These are phyloP conservation scores for Heterodera schachtii DNA, from an alignment of 1,140 invertebrate genomes.

Conservation along the genomic window DNA sequence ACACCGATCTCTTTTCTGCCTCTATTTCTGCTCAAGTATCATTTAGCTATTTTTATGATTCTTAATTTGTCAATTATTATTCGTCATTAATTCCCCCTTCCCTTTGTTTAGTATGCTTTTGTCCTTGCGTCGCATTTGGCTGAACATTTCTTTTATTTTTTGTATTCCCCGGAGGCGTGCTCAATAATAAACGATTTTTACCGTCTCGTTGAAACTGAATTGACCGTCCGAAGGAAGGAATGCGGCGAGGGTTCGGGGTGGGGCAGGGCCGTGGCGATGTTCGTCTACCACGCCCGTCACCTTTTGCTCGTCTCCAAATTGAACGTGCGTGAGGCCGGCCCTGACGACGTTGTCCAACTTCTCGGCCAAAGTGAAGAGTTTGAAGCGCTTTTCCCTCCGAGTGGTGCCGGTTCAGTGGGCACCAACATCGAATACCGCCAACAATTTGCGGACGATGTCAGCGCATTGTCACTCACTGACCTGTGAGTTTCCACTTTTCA, in stretches of 20 bases:
- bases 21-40: constrained; percentile 38
- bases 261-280: constrained; percentile 40
- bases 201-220: constrained; percentile 37
- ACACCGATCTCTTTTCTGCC: constrained; percentile 44
- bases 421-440: constrained; percentile 14
- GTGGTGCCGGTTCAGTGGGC: constrained; percentile 24
- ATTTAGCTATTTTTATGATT: too few species aligned
- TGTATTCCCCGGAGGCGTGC: constrained; percentile 43
- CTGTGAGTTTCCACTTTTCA: neutral
- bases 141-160: constrained; percentile 51
- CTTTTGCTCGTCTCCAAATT: constrained; percentile 33
- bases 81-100: too few species aligned
- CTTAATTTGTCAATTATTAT: too few species aligned
- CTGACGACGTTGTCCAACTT: constrained; percentile 1
- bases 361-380: constrained; percentile 35
- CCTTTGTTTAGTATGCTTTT: constrained; percentile 37
- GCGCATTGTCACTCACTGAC: neutral
- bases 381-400: constrained; percentile 37
- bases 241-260: constrained; percentile 43
- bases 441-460: constrained; percentile 22
- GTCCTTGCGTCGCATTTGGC: constrained; percentile 40
- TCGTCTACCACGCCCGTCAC: constrained; percentile 39
- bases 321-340: neutral
- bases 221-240: constrained; percentile 6
- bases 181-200: constrained; percentile 44